Evolutionary conservation across 2,113 vertebrate genomes (phyloP).

Genomic region (Rostratula benghalensis): DNA sequence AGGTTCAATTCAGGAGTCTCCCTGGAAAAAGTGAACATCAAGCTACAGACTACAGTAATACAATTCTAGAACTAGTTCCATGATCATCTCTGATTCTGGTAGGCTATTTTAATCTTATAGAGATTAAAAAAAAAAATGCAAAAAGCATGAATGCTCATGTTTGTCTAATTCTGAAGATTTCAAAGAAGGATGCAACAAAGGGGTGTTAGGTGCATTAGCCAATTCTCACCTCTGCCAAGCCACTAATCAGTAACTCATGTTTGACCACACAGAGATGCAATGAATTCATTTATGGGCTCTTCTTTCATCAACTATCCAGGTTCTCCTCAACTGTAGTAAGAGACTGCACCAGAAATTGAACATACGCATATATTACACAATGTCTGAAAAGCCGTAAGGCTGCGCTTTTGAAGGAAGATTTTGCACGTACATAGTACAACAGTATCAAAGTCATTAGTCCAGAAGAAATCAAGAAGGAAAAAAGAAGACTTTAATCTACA

Average conservation of each 20-base stretch:
- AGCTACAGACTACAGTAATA: constrained; percentile 63
- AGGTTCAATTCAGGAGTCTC: constrained; percentile 64
- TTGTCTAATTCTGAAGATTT: neutral
- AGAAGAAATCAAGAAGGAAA: neutral
- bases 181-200: neutral
- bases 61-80: constrained; percentile 6
- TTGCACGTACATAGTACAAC: neutral
- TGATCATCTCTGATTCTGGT: neutral
- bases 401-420: neutral
- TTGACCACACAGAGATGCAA: constrained; percentile 16
- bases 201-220: neutral
- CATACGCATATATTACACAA: neutral
- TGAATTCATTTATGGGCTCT: constrained; percentile 23
- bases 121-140: neutral
- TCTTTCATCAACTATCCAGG: constrained; percentile 28
- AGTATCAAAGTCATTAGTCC: neutral
- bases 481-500: neutral
- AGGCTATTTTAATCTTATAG: neutral
- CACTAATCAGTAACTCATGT: constrained; percentile 34
- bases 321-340: constrained; percentile 14
- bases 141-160: neutral
- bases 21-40: constrained; percentile 73
- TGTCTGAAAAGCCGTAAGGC: neutral
- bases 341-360: constrained; percentile 13
- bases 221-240: constrained; percentile 51